Evolutionary conservation across 2,797 vertebrate genomes (phyloP).

Genomic region (Silurus lanzhouensis): DNA sequence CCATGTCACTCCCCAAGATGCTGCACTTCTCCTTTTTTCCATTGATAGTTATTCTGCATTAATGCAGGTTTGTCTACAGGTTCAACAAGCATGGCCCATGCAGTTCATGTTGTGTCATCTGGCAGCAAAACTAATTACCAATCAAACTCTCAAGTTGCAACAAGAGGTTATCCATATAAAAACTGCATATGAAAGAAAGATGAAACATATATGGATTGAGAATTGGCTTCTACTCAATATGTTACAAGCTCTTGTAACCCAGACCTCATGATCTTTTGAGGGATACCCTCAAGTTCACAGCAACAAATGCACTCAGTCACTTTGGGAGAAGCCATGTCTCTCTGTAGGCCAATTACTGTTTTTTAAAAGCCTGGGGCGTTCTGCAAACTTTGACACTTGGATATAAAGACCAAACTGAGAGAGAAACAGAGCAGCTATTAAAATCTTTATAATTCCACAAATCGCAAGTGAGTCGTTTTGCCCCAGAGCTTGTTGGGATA

Average conservation of each 20-base stretch:
- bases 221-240: constrained; percentile 75
- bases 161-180: constrained; percentile 71
- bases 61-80: constrained; percentile 63
- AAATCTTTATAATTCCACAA: constrained; percentile 86
- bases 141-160: constrained; percentile 66
- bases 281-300: constrained; percentile 81
- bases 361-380: constrained; percentile 78
- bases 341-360: constrained; percentile 85
- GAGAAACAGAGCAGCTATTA: constrained; percentile 82
- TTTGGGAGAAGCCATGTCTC: constrained; percentile 76
- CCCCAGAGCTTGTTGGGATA: constrained; percentile 81
- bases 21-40: constrained; percentile 45
- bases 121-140: constrained; percentile 72
- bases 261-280: constrained; percentile 77
- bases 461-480: constrained; percentile 85
- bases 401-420: constrained; percentile 83
- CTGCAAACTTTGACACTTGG: constrained; percentile 83
- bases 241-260: constrained; percentile 75
- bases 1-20: constrained; percentile 45
- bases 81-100: constrained; percentile 64
- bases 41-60: constrained; percentile 66
- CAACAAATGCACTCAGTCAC: constrained; percentile 83
- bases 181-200: constrained; percentile 68
- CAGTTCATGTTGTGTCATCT: constrained; percentile 67
- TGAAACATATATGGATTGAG: constrained; percentile 64